Evolutionary conservation across 1,140 invertebrate genomes (phyloP).

Genomic region (Popillia japonica): DNA sequence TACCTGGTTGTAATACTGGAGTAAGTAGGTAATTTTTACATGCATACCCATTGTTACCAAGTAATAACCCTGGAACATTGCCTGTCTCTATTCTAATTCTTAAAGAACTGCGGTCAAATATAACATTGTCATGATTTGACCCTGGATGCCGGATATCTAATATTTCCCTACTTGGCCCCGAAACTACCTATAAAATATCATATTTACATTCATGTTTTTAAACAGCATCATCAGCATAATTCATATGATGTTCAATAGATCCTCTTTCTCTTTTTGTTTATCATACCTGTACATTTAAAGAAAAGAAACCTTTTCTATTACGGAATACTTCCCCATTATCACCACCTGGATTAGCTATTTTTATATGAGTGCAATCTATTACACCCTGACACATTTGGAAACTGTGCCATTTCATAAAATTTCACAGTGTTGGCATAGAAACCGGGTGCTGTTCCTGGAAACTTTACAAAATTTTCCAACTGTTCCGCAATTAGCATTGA

Average conservation of each 20-base stretch:
- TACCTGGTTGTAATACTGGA: slow-evolving; percentile 36
- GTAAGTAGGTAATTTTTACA: slow-evolving; percentile 39
- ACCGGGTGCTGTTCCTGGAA: too few species aligned
- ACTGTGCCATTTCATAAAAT: slow-evolving; percentile 20
- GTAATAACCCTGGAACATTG: not conserved
- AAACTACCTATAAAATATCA: not conserved
- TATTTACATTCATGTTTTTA: too few species aligned
- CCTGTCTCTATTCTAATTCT: not conserved
- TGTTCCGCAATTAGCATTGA: too few species aligned
- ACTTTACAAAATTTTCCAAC: too few species aligned
- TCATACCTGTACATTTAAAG: slow-evolving; percentile 21
- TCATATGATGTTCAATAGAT: too few species aligned
- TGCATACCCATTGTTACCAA: slow-evolving; percentile 41
- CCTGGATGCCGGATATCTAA: not conserved
- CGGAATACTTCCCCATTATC: slow-evolving; percentile 7
- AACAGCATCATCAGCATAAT: too few species aligned
- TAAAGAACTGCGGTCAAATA: not conserved
- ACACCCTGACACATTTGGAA: slow-evolving; percentile 26
- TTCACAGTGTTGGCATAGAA: too few species aligned
- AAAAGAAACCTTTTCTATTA: slow-evolving; percentile 36
- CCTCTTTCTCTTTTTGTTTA: not conserved
- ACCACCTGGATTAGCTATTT: slow-evolving; percentile 25
- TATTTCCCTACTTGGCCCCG: not conserved
- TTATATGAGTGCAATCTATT: slow-evolving; percentile 34
- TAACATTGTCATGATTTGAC: slow-evolving; percentile 13